Conservation (phyloP, 2,888 invertebrate genomes). For the Strigamia maritima region DNA sequence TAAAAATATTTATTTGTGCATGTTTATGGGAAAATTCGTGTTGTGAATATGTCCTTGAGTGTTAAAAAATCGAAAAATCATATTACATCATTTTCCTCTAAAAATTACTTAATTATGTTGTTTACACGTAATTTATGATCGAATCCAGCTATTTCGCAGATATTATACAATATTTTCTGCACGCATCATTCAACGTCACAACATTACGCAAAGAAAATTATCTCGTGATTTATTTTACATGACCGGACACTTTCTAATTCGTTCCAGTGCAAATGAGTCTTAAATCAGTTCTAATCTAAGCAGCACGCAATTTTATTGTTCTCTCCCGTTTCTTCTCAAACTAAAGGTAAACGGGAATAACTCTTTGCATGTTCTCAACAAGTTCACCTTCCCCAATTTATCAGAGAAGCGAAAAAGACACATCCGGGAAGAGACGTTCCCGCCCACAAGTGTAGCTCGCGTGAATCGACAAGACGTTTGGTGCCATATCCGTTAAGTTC, state of each 20-base stretch:
- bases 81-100: background rate
- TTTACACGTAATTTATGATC: background rate
- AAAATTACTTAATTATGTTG: background rate
- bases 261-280: background rate
- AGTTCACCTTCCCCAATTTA: slow-evolving; percentile 24
- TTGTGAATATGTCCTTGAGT: background rate
- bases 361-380: slow-evolving; percentile 2
- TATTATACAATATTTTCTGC: background rate
- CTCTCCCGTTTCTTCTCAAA: background rate
- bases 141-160: background rate
- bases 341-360: slow-evolving; percentile 5
- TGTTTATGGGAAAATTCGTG: background rate
- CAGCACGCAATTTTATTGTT: background rate
- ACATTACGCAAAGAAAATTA: background rate
- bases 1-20: no score
- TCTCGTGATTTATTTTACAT: background rate
- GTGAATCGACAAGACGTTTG: background rate
- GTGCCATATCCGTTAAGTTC: slow-evolving; percentile 30
- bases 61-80: background rate
- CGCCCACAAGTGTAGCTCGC: background rate
- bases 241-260: background rate
- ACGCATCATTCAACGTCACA: background rate
- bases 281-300: background rate
- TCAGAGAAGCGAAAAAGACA: background rate
- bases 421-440: slow-evolving; percentile 31